These are phyloP conservation scores for Lepilemur ruficaudatus DNA, from an alignment of 2,797 vertebrate species.

Conservation along the genomic window DNA sequence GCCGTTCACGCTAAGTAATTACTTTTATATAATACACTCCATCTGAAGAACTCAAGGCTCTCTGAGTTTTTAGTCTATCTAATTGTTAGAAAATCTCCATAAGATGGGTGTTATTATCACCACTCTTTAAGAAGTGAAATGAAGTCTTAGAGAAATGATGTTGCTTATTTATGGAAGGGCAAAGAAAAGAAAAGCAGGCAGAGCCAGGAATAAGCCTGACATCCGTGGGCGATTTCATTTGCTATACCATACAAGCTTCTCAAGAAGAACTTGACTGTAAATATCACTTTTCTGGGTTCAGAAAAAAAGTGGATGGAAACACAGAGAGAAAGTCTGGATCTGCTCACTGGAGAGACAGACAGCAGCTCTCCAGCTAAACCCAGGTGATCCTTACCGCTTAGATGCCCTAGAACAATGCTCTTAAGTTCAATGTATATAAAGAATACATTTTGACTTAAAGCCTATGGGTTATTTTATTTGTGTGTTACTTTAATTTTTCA, in stretches of 20 bases:
- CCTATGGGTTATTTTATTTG: background rate
- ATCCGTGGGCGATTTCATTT: background rate
- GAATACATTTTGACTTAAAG: background rate
- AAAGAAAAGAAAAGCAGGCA: background rate
- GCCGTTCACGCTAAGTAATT: conserved; percentile 32
- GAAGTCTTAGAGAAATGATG: background rate
- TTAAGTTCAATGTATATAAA: background rate
- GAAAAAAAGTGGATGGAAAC: background rate
- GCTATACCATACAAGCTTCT: background rate
- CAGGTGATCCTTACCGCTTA: background rate
- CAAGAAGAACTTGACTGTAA: background rate
- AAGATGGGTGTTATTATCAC: background rate
- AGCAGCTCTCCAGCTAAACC: background rate
- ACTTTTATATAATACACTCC: conserved; percentile 33
- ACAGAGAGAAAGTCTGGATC: background rate
- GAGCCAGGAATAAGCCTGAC: background rate
- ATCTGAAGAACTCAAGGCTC: background rate
- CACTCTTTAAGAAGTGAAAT: conserved; percentile 17
- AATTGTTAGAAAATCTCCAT: conserved; percentile 36
- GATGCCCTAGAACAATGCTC: background rate
- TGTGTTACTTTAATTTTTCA: background rate
- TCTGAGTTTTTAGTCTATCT: background rate
- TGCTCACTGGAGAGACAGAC: background rate
- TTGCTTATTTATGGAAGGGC: background rate
- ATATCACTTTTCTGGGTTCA: background rate